Evolutionary conservation across 2,888 invertebrate genomes (phyloP), one percentile per base, ranked within the genome.

Genomic region (Chirona hameri): DNA sequence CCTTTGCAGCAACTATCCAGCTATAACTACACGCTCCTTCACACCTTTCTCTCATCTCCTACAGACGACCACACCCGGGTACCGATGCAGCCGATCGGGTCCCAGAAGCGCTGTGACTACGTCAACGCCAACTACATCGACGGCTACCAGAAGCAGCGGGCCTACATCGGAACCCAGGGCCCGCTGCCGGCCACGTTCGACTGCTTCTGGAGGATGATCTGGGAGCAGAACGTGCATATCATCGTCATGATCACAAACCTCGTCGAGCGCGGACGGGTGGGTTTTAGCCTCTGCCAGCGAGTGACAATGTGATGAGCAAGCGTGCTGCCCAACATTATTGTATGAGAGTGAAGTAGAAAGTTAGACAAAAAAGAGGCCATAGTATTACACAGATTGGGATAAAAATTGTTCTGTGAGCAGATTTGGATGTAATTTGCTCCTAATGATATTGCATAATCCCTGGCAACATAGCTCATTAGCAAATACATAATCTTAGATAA

Each of bases 71-170:
- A 97, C 88, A 94, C 94, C 72, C 92, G 97, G 85, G 97, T 97
- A 48, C 93, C 94, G 87, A 91, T 97, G 87, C 92, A 95, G 84
- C 92, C 93, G 84, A 91, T 92, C 85, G 91, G 92, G 0, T 93
- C 93, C 12, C 92, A 93, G 86, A 93, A 93, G 87, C 92, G 92
- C 87, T 92, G 94, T 86, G 96, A 96, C 89, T 98, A 98, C 89
- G 95, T 98, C 86, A 98, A 98, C 90, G 97, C 96, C 65, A 98
- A 97, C 90, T 97, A 95, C 90, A 95, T 97, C 85, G 97, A 97
- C 89, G 97, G 95, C 69, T 95, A 76, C 76, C 76, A 46, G 46
- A 18, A 21, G 18, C 10, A 5, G 27, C 24, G 76, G 7, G 76
- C 76, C 24, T 76, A 24, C 46, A 15, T 76, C 4, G 76, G 39